phyloP scores from a whole-genome alignment of 2,113 vertebrate species.

The Geococcyx californianus region DNA sequence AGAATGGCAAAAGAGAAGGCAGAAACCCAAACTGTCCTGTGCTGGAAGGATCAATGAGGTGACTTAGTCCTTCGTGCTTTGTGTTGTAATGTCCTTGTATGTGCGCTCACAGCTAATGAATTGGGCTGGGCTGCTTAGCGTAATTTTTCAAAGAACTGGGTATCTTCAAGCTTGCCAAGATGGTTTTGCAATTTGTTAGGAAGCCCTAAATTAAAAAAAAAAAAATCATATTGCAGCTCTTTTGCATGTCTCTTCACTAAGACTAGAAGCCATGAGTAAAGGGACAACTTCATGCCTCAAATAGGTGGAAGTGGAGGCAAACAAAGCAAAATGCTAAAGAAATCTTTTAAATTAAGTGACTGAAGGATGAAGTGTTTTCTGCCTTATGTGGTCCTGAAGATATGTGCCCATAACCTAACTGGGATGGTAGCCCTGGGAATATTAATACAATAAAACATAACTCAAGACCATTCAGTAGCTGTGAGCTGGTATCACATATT shows the following conservation, averaged over 20 bases:
- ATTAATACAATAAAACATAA: neutral
- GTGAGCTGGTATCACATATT: neutral
- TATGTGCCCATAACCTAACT: neutral
- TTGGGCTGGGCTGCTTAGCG: neutral
- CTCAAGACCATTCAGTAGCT: neutral
- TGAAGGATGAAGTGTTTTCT: neutral
- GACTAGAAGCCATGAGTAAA: neutral
- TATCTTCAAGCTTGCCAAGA: constrained; percentile 9
- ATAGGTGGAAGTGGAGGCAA: neutral
- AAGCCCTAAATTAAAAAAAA: neutral
- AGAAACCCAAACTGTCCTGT: neutral
- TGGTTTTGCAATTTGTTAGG: neutral
- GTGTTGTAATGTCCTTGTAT: neutral
- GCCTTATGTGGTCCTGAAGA: neutral
- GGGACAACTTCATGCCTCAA: neutral
- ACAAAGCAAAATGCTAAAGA: neutral
- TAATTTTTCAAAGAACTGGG: neutral
- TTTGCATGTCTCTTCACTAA: neutral
- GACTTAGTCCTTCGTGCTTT: neutral
- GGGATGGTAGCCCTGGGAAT: neutral
- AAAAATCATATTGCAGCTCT: neutral
- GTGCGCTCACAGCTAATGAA: neutral
- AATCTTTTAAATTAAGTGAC: neutral
- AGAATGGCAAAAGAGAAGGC: neutral
- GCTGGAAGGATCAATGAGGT: constrained; percentile 47